A percentile compares a stretch with the other conserved stretches of the same genome.
Evolutionary conservation across 2,888 invertebrate genomes (phyloP).

Genomic region (Phasia obesa): DNA sequence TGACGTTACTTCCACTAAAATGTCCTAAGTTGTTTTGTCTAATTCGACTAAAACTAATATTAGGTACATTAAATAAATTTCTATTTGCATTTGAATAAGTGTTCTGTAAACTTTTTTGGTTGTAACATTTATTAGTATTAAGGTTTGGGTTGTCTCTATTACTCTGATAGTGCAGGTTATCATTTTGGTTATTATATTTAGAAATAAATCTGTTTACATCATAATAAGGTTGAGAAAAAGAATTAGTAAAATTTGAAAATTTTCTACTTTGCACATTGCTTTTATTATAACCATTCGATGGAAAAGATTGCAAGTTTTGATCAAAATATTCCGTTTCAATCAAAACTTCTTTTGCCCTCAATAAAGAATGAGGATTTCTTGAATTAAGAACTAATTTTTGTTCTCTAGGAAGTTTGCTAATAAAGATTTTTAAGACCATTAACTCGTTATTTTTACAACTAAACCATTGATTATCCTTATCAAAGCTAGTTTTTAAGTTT

Average conservation of each 20-base stretch:
- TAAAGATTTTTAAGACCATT: conserved; percentile 58
- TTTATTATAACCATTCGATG: not conserved
- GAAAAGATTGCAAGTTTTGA: not conserved
- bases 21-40: no score
- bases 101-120: not conserved
- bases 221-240: not conserved
- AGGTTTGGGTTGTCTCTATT: no score
- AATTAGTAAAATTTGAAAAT: not conserved
- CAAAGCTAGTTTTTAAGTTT: conserved; percentile 27
- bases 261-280: no score
- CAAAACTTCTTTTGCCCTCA: not conserved
- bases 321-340: not conserved
- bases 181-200: not conserved
- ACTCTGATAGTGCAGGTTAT: not conserved
- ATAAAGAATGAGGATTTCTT: conserved; percentile 40
- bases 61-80: no score
- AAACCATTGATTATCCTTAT: conserved; percentile 39
- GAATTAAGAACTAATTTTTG: conserved; percentile 43
- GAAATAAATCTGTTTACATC: not conserved
- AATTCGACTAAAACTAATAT: no score
- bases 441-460: no score
- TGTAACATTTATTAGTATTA: no score
- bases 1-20: no score
- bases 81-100: not conserved
- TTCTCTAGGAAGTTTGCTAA: conserved; percentile 50